Percentiles rank a stretch among this genome's conserved stretches.
phyloP scores from a whole-genome alignment of 2,797 vertebrate genomes.

The Myotis vivesi region DNA sequence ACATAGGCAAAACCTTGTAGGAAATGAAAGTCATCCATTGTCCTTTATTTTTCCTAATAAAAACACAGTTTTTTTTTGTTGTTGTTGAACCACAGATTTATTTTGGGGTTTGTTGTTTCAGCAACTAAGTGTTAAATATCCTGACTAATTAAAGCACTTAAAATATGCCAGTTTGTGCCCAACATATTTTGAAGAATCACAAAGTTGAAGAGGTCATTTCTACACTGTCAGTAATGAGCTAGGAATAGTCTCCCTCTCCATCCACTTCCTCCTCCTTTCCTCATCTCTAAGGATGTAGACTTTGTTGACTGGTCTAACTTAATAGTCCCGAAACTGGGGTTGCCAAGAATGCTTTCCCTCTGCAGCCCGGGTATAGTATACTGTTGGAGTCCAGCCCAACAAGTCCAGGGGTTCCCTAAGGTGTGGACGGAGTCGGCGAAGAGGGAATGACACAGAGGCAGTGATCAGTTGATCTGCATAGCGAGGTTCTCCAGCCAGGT shows the following conservation, averaged over 20 bases:
- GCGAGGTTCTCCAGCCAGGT: too few species aligned
- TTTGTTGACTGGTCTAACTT: background rate
- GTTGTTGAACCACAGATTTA: slow-evolving; percentile 2
- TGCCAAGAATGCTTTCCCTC: background rate
- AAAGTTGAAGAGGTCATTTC: background rate
- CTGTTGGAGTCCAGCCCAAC: too few species aligned
- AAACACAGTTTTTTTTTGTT: too few species aligned
- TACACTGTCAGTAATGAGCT: background rate
- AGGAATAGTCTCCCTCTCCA: background rate
- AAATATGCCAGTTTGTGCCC: background rate
- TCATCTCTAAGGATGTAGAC: background rate
- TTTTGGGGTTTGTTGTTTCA: background rate
- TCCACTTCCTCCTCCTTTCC: background rate
- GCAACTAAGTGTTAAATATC: background rate
- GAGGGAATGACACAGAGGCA: too few species aligned
- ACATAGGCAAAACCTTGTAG: background rate
- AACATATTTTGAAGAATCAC: background rate
- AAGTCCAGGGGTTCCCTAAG: too few species aligned
- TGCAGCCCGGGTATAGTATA: background rate
- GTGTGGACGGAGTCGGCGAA: too few species aligned
- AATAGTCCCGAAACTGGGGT: background rate
- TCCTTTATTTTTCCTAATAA: background rate
- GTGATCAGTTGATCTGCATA: too few species aligned
- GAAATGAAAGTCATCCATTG: background rate
- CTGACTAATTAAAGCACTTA: slow-evolving; percentile 24